phyloP scores from a whole-genome alignment of 2,797 vertebrate species.

The Atherinosoma microstoma region DNA sequence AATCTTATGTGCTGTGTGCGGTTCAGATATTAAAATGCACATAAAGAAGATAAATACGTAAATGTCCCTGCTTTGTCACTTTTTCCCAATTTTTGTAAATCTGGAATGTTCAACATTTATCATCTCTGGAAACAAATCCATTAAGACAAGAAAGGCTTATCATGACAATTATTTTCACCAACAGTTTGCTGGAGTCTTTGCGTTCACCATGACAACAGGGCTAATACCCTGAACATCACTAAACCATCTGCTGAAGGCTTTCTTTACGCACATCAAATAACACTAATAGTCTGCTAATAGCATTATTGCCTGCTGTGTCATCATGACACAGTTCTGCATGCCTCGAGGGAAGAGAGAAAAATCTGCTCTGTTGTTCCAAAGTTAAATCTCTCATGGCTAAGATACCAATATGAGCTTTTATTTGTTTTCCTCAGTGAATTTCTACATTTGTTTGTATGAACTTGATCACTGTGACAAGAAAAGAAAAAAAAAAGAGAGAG shows the following conservation, averaged over 20 bases:
- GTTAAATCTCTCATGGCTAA: slow-evolving; percentile 40
- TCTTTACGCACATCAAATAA: slow-evolving; percentile 75
- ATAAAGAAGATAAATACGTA: no score
- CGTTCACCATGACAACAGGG: slow-evolving; percentile 72
- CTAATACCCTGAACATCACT: slow-evolving; percentile 75
- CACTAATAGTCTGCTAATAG: slow-evolving; percentile 74
- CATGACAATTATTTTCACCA: slow-evolving; percentile 58
- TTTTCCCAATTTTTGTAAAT: neutral
- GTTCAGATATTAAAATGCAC: no score
- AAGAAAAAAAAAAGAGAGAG: neutral
- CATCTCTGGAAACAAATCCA: slow-evolving; percentile 62
- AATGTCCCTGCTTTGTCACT: no score
- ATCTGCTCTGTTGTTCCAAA: slow-evolving; percentile 51
- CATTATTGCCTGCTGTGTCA: slow-evolving; percentile 75
- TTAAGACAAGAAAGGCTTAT: slow-evolving; percentile 62
- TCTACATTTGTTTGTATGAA: slow-evolving; percentile 56
- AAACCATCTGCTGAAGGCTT: slow-evolving; percentile 73
- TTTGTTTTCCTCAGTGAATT: slow-evolving; percentile 47
- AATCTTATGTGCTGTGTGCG: no score
- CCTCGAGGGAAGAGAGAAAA: slow-evolving; percentile 57
- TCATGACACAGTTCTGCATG: slow-evolving; percentile 63
- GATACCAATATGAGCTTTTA: slow-evolving; percentile 40
- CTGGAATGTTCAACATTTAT: slow-evolving; percentile 42
- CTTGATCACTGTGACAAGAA: slow-evolving; percentile 33
- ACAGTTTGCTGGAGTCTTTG: slow-evolving; percentile 54